phyloP scores from a whole-genome alignment of 2,797 vertebrate genomes.

The Staurois parvus region DNA sequence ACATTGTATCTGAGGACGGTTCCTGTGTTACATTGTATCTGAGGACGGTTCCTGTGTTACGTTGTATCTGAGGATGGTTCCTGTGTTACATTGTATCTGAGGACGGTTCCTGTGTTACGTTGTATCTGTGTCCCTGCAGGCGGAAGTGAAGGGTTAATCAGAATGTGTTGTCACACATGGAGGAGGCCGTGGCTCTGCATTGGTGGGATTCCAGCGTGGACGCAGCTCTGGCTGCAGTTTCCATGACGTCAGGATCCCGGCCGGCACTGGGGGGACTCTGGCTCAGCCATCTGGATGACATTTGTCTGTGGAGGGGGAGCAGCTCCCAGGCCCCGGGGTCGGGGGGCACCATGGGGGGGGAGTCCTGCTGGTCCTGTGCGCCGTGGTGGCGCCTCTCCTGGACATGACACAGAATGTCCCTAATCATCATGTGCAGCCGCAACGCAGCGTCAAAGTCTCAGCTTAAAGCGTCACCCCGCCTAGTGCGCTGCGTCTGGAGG shows the following conservation, averaged over 20 bases:
- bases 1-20: no score
- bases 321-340: constrained; percentile 55
- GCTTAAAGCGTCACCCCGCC: no score
- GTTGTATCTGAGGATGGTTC: no score
- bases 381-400: no score
- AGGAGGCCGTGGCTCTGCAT: constrained; percentile 30
- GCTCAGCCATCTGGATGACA: constrained; percentile 47
- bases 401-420: neutral
- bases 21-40: no score
- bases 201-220: constrained; percentile 49
- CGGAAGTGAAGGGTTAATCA: neutral
- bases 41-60: no score
- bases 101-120: no score
- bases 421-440: no score
- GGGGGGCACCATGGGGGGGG: constrained; percentile 29
- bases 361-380: neutral
- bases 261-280: constrained; percentile 23
- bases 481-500: no score
- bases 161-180: constrained; percentile 30
- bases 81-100: no score
- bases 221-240: constrained; percentile 23
- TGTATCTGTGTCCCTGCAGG: no score
- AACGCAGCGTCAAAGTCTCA: no score
- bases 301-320: constrained; percentile 26
- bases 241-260: constrained; percentile 45